These are phyloP conservation scores for Colistium nudipinnis DNA, from an alignment of 2,113 vertebrate genomes.

Conservation along the genomic window DNA sequence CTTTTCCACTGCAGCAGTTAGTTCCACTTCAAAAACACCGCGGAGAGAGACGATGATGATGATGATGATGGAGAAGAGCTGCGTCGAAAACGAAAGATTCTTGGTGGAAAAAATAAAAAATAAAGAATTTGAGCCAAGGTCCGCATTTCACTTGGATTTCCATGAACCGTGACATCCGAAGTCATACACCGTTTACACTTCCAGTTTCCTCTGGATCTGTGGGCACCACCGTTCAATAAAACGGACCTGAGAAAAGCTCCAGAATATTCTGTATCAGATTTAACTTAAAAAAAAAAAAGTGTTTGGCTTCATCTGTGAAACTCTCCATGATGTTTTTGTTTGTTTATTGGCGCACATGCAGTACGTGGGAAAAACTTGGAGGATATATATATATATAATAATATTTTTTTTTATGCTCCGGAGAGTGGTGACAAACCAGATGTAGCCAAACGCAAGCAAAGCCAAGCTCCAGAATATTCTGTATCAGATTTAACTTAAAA, in stretches of 20 bases:
- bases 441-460: slow-evolving; percentile 24
- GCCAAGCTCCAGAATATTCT: neutral
- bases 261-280: slow-evolving; percentile 7
- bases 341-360: slow-evolving; percentile 51
- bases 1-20: slow-evolving; percentile 56
- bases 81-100: slow-evolving; percentile 31
- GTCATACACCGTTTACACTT: slow-evolving; percentile 37
- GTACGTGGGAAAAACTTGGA: slow-evolving; percentile 48
- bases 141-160: slow-evolving; percentile 36
- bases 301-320: slow-evolving; percentile 21
- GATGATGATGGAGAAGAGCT: slow-evolving; percentile 46
- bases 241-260: neutral
- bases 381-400: slow-evolving; percentile 27
- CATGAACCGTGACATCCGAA: slow-evolving; percentile 36
- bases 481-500: slow-evolving; percentile 14
- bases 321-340: slow-evolving; percentile 33
- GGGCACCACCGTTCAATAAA: slow-evolving; percentile 9
- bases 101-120: slow-evolving; percentile 48
- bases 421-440: slow-evolving; percentile 40
- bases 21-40: slow-evolving; percentile 50
- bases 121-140: slow-evolving; percentile 1
- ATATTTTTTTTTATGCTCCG: slow-evolving; percentile 40
- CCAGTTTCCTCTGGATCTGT: slow-evolving; percentile 36
- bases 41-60: too few species aligned
- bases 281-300: slow-evolving; percentile 13